Base-by-base conservation (phyloP, 2,113 vertebrate genomes). In the Thamnophis sirtalis region DNA sequence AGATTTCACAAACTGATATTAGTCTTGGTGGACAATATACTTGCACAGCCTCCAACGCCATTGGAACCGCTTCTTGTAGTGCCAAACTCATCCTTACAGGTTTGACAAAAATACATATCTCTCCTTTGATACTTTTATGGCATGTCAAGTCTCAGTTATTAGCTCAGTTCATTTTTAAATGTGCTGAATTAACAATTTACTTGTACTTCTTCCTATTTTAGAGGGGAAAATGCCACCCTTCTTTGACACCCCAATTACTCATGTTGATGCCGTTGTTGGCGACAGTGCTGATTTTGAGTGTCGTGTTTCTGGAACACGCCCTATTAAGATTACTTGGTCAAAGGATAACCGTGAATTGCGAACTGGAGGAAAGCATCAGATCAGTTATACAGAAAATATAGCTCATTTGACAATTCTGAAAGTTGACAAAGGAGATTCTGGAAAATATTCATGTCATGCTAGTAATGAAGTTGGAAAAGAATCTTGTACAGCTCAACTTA, bases 341-440 rank as follows among this genome's bases (percentile, higher is more conserved):
- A 99, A 99, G 96, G 98, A 99, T 94, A 98, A 99, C 93, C 98
- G 98, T 95, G 99, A 99, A 94, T 98, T 99, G 86, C 98, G 98
- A 94, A 97, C 98, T 93, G 99, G 98, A 93, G 98, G 98, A 87
- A 99, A 99, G 94, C 98, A 98, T 96, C 99, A 98, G 94, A 98
- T 99, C 95, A 98, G 98, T 0, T 99, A 97, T 96, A 97, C 97
- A 96, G 98, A 98, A 28, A 98, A 99, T 93, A 98, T 96, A 54
- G 97, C 98, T 80, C 98, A 98, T 73, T 97, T 99, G 96, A 98
- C 97, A 95, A 98, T 99, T 94, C 94, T 99, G 96, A 99, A 99
- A 98, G 98, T 98, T 89, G 98, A 98, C 93, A 98, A 98, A 97
- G 97, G 96, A 91, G 99, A 99, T 96, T 98, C 98, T 19, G 98